phyloP scores from a whole-genome alignment of 2,888 invertebrate genomes.

The Choristoneura rosaceana region DNA sequence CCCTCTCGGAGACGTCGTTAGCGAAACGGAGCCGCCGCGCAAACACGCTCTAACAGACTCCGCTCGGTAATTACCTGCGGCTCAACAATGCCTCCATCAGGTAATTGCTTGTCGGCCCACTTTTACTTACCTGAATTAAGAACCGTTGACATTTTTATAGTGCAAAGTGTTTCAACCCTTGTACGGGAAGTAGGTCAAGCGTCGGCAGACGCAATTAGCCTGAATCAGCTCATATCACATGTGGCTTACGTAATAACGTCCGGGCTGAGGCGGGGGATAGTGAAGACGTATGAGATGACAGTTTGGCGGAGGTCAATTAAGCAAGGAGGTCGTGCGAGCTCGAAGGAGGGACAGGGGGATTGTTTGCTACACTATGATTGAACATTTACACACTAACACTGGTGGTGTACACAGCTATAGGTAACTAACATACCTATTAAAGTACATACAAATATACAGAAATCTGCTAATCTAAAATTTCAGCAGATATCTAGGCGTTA shows the following conservation, averaged over 20 bases:
- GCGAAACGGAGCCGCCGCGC: constrained; percentile 25
- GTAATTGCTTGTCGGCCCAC: constrained; percentile 30
- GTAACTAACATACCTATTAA: no score
- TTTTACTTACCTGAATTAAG: constrained; percentile 25
- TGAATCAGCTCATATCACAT: constrained; percentile 4
- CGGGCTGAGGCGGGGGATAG: constrained; percentile 8
- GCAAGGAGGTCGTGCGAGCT: constrained; percentile 61
- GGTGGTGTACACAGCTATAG: background rate
- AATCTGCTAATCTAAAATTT: no score
- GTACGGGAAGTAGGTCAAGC: constrained; percentile 33
- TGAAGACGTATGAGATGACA: constrained; percentile 29
- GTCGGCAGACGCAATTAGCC: constrained; percentile 25
- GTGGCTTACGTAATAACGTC: background rate
- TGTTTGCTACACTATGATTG: constrained; percentile 56
- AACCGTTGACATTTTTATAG: constrained; percentile 21
- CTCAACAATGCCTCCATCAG: constrained; percentile 33
- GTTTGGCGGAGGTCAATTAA: constrained; percentile 66
- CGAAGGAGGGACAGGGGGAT: constrained; percentile 52
- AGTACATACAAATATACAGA: no score
- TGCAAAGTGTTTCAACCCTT: constrained; percentile 28
- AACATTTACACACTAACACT: constrained; percentile 36
- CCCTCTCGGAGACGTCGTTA: constrained; percentile 36
- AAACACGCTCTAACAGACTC: constrained; percentile 22
- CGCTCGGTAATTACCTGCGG: constrained; percentile 28
- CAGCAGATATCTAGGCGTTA: no score